Conservation (phyloP, 2,113 vertebrate genomes). For the Zosterops japonicus region DNA sequence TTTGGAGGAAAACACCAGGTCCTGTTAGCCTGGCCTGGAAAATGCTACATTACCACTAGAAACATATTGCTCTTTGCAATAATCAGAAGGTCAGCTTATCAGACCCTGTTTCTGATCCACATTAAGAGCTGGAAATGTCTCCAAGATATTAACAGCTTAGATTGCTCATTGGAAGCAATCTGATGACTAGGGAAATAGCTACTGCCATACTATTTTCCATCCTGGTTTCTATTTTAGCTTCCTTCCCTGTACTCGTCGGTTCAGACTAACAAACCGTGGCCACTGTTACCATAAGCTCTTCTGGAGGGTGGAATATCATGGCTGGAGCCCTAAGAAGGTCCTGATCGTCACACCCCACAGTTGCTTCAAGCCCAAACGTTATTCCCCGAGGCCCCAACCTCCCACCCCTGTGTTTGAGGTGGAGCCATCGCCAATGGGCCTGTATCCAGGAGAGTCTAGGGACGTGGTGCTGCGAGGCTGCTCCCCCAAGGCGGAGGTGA, state of each 20-base stretch:
- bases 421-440: constrained; percentile 70
- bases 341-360: background rate
- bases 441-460: constrained; percentile 1
- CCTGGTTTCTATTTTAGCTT: too few relatives aligned
- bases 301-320: constrained; percentile 69
- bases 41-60: background rate
- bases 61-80: background rate
- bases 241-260: too few relatives aligned
- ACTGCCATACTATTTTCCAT: too few relatives aligned
- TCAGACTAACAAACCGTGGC: too few relatives aligned
- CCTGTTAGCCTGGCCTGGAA: background rate
- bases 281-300: constrained; percentile 70
- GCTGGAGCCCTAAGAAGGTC: too few relatives aligned
- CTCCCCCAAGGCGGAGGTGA: too few relatives aligned
- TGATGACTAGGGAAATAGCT: too few relatives aligned
- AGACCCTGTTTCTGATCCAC: background rate
- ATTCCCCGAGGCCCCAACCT: background rate
- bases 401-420: constrained; percentile 74
- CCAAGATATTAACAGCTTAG: too few relatives aligned
- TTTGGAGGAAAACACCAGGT: background rate
- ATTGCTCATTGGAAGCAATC: too few relatives aligned
- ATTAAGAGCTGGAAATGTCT: background rate
- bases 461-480: too few relatives aligned
- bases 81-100: background rate
- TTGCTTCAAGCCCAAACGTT: background rate